These are phyloP conservation scores for Zapornia atra DNA, from an alignment of 2,113 vertebrate species.

Conservation along the genomic window DNA sequence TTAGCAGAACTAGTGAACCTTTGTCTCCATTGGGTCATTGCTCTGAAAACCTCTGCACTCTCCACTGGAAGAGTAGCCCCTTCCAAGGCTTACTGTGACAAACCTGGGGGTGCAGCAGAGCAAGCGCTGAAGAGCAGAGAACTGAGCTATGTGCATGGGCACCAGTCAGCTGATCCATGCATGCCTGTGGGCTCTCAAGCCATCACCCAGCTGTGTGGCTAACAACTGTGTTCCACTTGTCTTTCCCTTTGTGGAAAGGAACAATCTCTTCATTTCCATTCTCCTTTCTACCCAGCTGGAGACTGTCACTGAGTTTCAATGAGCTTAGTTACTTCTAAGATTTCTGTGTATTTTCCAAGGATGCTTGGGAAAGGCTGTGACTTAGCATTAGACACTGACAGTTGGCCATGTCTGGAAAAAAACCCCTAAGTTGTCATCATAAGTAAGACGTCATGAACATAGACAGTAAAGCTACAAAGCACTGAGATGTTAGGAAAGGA, in stretches of 20 bases:
- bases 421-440: not conserved
- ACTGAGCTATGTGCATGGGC: not conserved
- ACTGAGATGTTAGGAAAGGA: not conserved
- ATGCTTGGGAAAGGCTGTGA: not conserved
- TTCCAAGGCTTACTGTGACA: not conserved
- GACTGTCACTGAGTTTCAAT: not conserved
- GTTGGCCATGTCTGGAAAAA: not conserved
- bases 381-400: not conserved
- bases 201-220: not conserved
- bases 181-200: not conserved
- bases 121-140: not conserved
- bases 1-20: not conserved
- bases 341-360: not conserved
- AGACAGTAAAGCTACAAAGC: not conserved
- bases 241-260: not conserved
- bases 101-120: accelerated
- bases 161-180: not conserved
- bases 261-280: not conserved
- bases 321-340: not conserved
- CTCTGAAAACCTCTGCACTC: not conserved
- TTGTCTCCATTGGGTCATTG: not conserved
- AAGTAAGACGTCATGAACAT: not conserved
- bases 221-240: accelerated
- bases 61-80: not conserved
- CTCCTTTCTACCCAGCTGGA: not conserved